Conservation (phyloP, 2,888 invertebrate species). For the Lumbricus terrestris region DNA sequence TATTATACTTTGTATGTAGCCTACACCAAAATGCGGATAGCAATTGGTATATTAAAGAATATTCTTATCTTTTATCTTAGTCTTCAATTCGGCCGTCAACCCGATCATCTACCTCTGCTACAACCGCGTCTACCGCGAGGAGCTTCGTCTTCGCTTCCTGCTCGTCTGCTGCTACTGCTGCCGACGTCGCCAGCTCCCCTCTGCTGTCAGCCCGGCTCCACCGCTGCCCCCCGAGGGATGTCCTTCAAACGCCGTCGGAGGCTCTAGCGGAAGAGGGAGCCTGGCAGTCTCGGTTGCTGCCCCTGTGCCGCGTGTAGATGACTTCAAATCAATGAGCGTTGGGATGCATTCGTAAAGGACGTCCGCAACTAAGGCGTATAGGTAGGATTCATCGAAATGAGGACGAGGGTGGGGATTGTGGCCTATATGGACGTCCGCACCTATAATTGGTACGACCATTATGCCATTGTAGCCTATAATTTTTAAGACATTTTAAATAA, state of each 20-base stretch:
- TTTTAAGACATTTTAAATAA: too few relatives aligned
- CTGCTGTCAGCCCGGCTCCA: not conserved
- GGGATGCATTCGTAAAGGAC: too few relatives aligned
- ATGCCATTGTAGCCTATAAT: too few relatives aligned
- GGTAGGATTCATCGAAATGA: too few relatives aligned
- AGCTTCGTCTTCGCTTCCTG: not conserved
- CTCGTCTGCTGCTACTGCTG: not conserved
- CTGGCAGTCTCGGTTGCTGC: not conserved
- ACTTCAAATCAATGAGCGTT: not conserved
- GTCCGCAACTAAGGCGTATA: too few relatives aligned
- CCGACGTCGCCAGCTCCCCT: not conserved
- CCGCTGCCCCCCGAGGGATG: not conserved
- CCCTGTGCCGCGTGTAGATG: not conserved
- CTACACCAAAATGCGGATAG: too few relatives aligned
- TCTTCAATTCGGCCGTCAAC: slow-evolving; percentile 14
- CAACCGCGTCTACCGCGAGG: slow-evolving; percentile 20
- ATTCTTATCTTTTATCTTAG: too few relatives aligned
- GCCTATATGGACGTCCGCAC: too few relatives aligned
- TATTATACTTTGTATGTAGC: too few relatives aligned
- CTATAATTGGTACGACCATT: too few relatives aligned
- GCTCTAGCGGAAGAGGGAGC: not conserved
- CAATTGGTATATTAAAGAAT: too few relatives aligned
- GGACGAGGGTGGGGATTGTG: too few relatives aligned
- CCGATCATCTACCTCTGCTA: slow-evolving; percentile 16
- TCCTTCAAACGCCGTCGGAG: not conserved